These are phyloP conservation scores for Ara ararauna DNA, from an alignment of 2,797 vertebrate genomes.

Conservation along the genomic window DNA sequence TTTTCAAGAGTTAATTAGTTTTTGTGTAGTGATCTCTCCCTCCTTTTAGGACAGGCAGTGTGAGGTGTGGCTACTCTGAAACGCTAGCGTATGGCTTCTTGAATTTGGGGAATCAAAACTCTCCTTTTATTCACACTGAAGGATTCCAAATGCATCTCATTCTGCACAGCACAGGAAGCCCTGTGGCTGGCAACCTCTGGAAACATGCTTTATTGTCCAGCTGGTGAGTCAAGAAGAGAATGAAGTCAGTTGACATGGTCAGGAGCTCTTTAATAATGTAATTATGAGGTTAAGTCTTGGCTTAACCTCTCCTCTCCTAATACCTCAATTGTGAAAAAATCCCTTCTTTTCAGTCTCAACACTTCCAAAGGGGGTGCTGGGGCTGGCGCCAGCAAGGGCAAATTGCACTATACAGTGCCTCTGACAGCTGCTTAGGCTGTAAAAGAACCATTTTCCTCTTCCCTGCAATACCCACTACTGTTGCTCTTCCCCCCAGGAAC, in stretches of 20 bases:
- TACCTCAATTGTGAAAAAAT: background rate
- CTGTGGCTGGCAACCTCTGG: background rate
- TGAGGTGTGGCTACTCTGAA: background rate
- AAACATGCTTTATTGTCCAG: background rate
- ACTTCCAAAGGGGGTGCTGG: background rate
- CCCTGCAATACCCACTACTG: background rate
- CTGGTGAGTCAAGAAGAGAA: background rate
- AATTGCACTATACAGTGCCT: background rate
- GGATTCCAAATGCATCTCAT: background rate
- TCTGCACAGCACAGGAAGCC: background rate
- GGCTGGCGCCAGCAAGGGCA: background rate
- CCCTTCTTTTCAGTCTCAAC: background rate
- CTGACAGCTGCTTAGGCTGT: background rate
- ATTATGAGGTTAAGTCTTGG: background rate
- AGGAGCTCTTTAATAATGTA: background rate
- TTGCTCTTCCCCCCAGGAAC: background rate
- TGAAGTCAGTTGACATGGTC: background rate
- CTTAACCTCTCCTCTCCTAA: background rate
- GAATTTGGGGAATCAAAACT: background rate
- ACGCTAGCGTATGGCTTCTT: background rate
- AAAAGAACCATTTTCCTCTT: background rate
- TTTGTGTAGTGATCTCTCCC: background rate
- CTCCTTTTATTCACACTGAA: background rate
- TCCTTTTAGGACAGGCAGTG: background rate
- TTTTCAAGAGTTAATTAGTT: background rate